These are phyloP conservation scores for Mya arenaria DNA, from an alignment of 1,140 invertebrate species.

Conservation along the genomic window DNA sequence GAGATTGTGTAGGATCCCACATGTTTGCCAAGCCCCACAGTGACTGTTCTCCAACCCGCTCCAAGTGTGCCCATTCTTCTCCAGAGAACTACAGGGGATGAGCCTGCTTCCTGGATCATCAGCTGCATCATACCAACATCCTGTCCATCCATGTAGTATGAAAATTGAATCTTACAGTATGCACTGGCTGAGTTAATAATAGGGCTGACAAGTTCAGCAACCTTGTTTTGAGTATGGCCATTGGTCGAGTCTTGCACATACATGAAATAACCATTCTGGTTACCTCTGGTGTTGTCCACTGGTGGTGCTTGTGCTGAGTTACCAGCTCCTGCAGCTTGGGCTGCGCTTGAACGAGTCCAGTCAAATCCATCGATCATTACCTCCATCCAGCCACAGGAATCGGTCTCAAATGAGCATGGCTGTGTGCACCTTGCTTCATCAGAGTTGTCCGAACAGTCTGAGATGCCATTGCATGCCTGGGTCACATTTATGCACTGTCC, in stretches of 20 bases:
- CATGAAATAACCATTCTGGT: slow-evolving; percentile 66
- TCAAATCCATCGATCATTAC: slow-evolving; percentile 63
- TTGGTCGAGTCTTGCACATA: slow-evolving; percentile 65
- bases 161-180: slow-evolving; percentile 83
- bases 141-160: slow-evolving; percentile 88
- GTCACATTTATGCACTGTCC: slow-evolving; percentile 66
- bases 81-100: slow-evolving; percentile 54
- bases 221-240: slow-evolving; percentile 47
- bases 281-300: slow-evolving; percentile 58
- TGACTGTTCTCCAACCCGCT: slow-evolving; percentile 56
- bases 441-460: slow-evolving; percentile 78
- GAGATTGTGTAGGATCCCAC: slow-evolving; percentile 59
- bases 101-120: slow-evolving; percentile 41
- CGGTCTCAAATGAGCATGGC: slow-evolving; percentile 68
- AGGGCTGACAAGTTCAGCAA: slow-evolving; percentile 62
- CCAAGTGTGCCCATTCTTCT: slow-evolving; percentile 16
- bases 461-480: slow-evolving; percentile 87
- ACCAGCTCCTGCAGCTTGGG: slow-evolving; percentile 35
- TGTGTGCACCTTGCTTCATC: slow-evolving; percentile 72
- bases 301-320: slow-evolving; percentile 59
- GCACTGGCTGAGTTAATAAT: slow-evolving; percentile 57
- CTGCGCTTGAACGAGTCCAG: slow-evolving; percentile 64
- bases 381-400: slow-evolving; percentile 67
- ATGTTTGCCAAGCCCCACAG: slow-evolving; percentile 65
- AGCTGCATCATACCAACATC: slow-evolving; percentile 58